These are phyloP conservation scores for Sylvietta virens DNA, from an alignment of 2,113 vertebrate species.

Conservation along the genomic window DNA sequence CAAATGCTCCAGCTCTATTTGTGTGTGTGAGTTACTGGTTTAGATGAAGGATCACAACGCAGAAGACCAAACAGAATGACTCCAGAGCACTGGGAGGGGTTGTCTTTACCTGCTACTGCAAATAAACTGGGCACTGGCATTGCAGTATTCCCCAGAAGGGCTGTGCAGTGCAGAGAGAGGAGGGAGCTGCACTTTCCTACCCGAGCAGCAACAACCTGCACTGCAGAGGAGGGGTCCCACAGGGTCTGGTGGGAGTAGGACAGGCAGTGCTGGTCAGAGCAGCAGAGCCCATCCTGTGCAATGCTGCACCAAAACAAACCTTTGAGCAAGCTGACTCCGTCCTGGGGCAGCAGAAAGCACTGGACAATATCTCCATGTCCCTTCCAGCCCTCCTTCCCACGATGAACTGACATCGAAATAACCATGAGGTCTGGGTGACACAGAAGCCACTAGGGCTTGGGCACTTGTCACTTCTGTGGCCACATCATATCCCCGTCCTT, in stretches of 20 bases:
- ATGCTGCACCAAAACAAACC: neutral
- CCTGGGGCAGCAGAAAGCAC: neutral
- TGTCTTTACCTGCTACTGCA: neutral
- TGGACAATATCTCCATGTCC: neutral
- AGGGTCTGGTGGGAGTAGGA: neutral
- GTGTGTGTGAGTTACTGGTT: neutral
- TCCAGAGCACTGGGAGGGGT: neutral
- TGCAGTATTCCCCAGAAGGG: neutral
- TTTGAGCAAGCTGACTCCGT: neutral
- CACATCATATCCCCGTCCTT: neutral
- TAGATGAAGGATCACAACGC: neutral
- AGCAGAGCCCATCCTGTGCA: neutral
- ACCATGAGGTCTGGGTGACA: neutral
- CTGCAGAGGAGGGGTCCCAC: neutral
- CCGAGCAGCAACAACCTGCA: neutral
- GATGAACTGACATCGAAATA: neutral
- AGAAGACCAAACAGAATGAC: neutral
- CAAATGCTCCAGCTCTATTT: neutral
- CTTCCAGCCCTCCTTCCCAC: neutral
- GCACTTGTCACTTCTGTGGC: neutral
- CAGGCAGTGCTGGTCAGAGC: neutral
- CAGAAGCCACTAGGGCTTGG: neutral
- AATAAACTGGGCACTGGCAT: neutral
- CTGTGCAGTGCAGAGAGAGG: neutral
- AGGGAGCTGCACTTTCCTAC: neutral